These are phyloP conservation scores for Chrysolina americana DNA, from an alignment of 2,888 invertebrate genomes.

Conservation along the genomic window DNA sequence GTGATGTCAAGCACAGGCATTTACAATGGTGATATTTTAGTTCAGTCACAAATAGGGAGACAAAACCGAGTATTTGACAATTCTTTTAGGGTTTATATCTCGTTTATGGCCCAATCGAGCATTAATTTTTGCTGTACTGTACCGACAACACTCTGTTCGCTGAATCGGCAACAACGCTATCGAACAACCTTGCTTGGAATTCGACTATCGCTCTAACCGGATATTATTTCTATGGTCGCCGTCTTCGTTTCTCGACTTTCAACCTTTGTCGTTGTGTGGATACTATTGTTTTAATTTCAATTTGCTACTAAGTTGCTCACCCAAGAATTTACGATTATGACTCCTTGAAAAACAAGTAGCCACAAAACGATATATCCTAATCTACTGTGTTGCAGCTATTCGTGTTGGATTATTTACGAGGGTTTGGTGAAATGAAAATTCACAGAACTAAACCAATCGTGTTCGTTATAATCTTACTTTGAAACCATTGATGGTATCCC, in stretches of 20 bases:
- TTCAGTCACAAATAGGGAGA: too few relatives aligned
- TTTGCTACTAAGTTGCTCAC: constrained; percentile 13
- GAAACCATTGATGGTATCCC: too few relatives aligned
- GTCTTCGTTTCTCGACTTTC: constrained; percentile 5
- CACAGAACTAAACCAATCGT: too few relatives aligned
- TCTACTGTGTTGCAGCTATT: background rate
- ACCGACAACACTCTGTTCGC: background rate
- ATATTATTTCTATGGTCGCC: constrained; percentile 32
- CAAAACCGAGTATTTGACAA: too few relatives aligned
- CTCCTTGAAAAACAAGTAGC: constrained; percentile 9
- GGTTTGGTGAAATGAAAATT: background rate
- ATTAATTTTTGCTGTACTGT: too few relatives aligned
- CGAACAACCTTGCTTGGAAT: constrained; percentile 38
- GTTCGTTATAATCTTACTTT: too few relatives aligned
- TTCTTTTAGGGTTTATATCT: too few relatives aligned
- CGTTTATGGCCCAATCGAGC: too few relatives aligned
- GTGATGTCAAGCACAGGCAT: too few relatives aligned
- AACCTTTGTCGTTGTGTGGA: constrained; percentile 27
- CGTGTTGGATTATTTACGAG: background rate
- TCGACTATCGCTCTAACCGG: constrained; percentile 35
- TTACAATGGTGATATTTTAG: too few relatives aligned
- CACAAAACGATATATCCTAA: too few relatives aligned
- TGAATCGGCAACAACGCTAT: constrained; percentile 24
- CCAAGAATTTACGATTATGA: background rate
- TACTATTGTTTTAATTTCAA: constrained; percentile 17